Evolutionary conservation across 2,888 invertebrate genomes (phyloP).

Genomic region (Campopleginae sp.): DNA sequence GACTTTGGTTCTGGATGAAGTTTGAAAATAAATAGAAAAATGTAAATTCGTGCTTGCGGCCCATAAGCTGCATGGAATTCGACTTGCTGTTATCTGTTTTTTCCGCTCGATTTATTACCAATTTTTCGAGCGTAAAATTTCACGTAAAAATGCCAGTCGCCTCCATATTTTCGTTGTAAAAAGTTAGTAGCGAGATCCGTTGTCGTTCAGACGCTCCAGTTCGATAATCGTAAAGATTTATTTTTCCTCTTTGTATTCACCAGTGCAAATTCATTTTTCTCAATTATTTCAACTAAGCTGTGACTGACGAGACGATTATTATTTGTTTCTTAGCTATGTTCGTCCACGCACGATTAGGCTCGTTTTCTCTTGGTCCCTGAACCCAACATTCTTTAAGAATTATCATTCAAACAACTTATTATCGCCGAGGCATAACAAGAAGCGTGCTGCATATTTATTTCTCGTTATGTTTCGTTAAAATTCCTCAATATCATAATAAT

Average conservation of each 20-base stretch:
- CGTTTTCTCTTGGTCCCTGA: slow-evolving; percentile 77
- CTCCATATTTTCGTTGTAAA: slow-evolving; percentile 48
- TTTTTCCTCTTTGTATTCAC: slow-evolving; percentile 38
- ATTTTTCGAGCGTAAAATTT: slow-evolving; percentile 62
- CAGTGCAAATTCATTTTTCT: slow-evolving; percentile 54
- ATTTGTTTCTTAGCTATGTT: slow-evolving; percentile 35
- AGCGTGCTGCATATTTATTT: slow-evolving; percentile 21
- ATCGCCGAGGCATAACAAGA: slow-evolving; percentile 48
- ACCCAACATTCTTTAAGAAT: slow-evolving; percentile 70
- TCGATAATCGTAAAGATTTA: slow-evolving; percentile 8
- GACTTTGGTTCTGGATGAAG: slow-evolving; percentile 46
- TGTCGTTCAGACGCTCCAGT: slow-evolving; percentile 56
- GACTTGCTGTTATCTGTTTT: slow-evolving; percentile 35
- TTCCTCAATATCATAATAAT: slow-evolving; percentile 25
- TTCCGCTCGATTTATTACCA: slow-evolving; percentile 44
- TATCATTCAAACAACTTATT: slow-evolving; percentile 45
- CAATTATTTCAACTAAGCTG: slow-evolving; percentile 66
- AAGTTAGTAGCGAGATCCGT: slow-evolving; percentile 45
- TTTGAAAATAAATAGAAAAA: slow-evolving; percentile 38
- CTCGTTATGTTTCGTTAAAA: slow-evolving; percentile 48
- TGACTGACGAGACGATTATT: slow-evolving; percentile 14
- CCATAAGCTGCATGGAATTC: slow-evolving; percentile 34
- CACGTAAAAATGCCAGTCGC: slow-evolving; percentile 50
- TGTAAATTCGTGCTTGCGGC: slow-evolving; percentile 26
- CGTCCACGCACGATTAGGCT: slow-evolving; percentile 68